Percentiles rank a stretch among this genome's conserved stretches.
These are phyloP conservation scores for Acanthosepion lycidas DNA, from an alignment of 2,888 invertebrate genomes.

Conservation along the genomic window DNA sequence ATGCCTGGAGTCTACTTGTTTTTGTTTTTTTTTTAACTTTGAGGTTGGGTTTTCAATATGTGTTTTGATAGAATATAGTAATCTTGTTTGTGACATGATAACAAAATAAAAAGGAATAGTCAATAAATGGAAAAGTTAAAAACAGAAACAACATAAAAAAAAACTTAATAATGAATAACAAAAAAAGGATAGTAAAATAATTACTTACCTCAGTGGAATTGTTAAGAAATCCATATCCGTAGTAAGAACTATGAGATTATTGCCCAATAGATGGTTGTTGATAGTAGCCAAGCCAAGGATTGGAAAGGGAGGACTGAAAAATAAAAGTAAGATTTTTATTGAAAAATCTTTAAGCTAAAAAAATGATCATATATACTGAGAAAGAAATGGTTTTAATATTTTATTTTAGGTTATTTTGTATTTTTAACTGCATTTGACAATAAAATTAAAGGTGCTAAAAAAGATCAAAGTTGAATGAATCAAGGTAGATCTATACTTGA, in stretches of 20 bases:
- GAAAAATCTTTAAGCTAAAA: too few species aligned
- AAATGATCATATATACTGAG: too few species aligned
- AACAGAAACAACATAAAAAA: neutral
- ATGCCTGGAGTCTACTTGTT: too few species aligned
- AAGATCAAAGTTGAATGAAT: too few species aligned
- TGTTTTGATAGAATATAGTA: neutral
- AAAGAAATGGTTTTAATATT: too few species aligned
- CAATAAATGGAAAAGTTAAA: neutral
- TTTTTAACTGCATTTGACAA: too few species aligned
- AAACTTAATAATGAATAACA: neutral
- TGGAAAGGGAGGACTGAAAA: conserved; percentile 69
- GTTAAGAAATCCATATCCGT: conserved; percentile 67
- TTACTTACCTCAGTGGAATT: conserved; percentile 69
- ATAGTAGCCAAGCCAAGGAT: conserved; percentile 68
- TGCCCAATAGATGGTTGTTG: conserved; percentile 64
- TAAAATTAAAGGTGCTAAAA: too few species aligned
- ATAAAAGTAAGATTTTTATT: conserved; percentile 39
- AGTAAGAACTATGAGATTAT: conserved; percentile 66
- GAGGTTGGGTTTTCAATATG: neutral
- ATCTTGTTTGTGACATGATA: neutral
- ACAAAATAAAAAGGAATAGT: neutral
- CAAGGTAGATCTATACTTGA: too few species aligned
- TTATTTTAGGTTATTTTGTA: too few species aligned
- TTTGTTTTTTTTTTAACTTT: too few species aligned
- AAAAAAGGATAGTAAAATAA: neutral